These are phyloP conservation scores for Charanyca ferruginea DNA, from an alignment of 2,888 invertebrate genomes.

Conservation along the genomic window DNA sequence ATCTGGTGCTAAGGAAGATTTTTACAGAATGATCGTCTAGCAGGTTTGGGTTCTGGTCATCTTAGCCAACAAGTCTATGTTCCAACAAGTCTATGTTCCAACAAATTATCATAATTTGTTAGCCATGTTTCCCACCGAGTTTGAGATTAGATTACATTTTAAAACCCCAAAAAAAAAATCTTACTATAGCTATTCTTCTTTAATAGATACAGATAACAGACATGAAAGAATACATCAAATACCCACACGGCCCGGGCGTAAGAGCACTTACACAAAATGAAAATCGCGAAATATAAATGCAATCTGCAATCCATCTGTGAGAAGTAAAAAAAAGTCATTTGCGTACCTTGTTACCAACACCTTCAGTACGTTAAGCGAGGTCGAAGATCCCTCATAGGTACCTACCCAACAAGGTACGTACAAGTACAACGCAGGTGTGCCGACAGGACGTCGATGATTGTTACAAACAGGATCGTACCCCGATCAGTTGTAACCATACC, in stretches of 20 bases:
- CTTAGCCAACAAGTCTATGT: too few relatives aligned
- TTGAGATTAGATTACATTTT: background rate
- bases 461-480: slow-evolving; percentile 59
- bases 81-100: background rate
- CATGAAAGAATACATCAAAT: background rate
- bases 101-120: background rate
- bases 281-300: slow-evolving; percentile 19
- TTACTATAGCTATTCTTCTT: background rate
- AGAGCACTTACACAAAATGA: slow-evolving; percentile 1
- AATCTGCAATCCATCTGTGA: slow-evolving; percentile 18
- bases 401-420: background rate
- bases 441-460: slow-evolving; percentile 60
- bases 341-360: slow-evolving; percentile 8
- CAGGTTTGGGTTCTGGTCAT: too few relatives aligned
- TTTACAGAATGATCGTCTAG: too few relatives aligned
- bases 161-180: background rate
- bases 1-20: too few relatives aligned
- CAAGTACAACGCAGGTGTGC: slow-evolving; percentile 50
- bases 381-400: slow-evolving; percentile 49
- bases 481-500: slow-evolving; percentile 46
- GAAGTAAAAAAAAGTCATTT: slow-evolving; percentile 30
- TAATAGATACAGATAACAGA: background rate
- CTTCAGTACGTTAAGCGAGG: slow-evolving; percentile 20
- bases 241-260: background rate
- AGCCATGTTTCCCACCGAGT: background rate